Evolutionary conservation across 2,888 invertebrate genomes (phyloP), one percentile per base, ranked within the genome.

Genomic region (Diaphora mendica): DNA sequence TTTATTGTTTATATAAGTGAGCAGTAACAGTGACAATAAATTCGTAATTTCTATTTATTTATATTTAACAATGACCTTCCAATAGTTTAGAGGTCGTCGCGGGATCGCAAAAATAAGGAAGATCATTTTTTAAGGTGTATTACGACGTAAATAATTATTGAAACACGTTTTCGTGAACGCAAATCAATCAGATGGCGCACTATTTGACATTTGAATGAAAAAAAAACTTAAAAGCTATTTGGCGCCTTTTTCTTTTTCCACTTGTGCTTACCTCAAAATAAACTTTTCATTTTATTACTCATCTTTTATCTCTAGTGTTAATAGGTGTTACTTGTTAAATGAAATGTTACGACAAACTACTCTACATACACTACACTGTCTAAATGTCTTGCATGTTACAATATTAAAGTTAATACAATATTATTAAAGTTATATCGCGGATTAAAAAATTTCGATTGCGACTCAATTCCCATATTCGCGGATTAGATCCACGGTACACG

Each of bases 41-140:
- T 79, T 84, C 75, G 76, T 81, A 83, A 77, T 78, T 75, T 79
- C 76, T 85, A 82, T 87, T 86, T 91, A 89, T 91, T 91, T 91
- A 91, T 91, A 86, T 87, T 79, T 23, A 55, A 55, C 80, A 76
- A 75, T 88, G 92, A 93, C 94, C 94, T 94, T 94, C 89, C 75
- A 73, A 42, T 64, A 62, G 76, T 76, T 84, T 90, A 92, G 90
- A 94, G 94, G 94, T 94, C 94, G 88, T 75, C 78, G 69, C 81
- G 79, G 78, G 77, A 76, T 79, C 78, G 79, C 75, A 73, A 71
- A 77, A 77, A 77, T 68, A 79, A 79, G 71, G 79, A 51, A 71
- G 39, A 39, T 71, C 72, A 48, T 30, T 66, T 64, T 70, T 33
- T 69, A 65, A 71, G 48, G 23, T 30, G 13, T n/a, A 42, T 51